Base-by-base conservation (phyloP, 1,140 invertebrate species). In the Yoshiicerus persimilis region DNA sequence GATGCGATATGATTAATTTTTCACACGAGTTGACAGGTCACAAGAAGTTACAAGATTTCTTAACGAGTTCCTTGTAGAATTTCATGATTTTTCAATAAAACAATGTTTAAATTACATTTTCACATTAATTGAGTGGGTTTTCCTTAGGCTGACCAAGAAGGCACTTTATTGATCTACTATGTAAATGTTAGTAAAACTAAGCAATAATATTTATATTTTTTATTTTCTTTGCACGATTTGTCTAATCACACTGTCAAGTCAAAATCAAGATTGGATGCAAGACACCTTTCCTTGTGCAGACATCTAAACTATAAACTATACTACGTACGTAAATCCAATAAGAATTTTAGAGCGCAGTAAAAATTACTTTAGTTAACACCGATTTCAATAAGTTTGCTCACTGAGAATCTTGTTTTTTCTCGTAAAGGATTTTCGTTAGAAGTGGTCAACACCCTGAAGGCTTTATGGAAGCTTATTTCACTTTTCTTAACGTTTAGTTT, bases 391-490 rank as follows among this genome's bases (percentile, higher is more conserved):
- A 32, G 11, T 80, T 80, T 80, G 30, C 32, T 36, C 75, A 80
- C 27, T 70, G 75, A 80, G 75, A 80, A 38, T 36, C 32, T 34
- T 36, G 75, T 80, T 80, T 80, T 77, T 30, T 70, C 66, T 30
- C 16, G 25, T 70, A 30, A 70, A 80, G 34, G 75, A 80, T 36
- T 80, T 80, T 80, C 75, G 75, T 80, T 70, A 23, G 75, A 80
- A 80, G 34, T 32, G 38, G 75, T 80, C 75, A 80, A 80, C 75
- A 80, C 75, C 75, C 75, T 32, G 75, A 32, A 80, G 75, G 75
- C 75, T 80, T 80, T 80, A 80, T 80, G 75, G 75, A 80, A 38
- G 75, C 34, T 80, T 80, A 30, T 80, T 80, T 80, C 75, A 80
- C 30, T 80, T 80, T 70, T 30, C 75, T 80, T 80, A 36, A 80